Evolutionary conservation across 2,888 invertebrate genomes (phyloP).

Genomic region (Eupithecia dodoneata): DNA sequence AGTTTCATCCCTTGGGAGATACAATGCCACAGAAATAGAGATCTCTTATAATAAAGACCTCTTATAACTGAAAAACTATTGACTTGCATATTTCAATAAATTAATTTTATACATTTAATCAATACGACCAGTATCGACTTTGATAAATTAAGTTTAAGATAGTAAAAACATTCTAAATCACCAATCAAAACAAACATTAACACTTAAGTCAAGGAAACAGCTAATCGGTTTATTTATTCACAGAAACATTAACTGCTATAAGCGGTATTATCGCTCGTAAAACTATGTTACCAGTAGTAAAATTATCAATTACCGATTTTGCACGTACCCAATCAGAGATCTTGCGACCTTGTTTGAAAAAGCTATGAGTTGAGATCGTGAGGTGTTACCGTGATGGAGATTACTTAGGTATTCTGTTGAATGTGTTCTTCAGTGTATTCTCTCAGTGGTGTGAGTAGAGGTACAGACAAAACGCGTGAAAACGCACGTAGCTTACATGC

Average conservation of each 20-base stretch:
- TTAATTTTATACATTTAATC: neutral
- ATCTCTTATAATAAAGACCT: neutral
- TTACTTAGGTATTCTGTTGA: neutral
- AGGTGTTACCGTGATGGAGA: neutral
- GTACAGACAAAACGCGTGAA: neutral
- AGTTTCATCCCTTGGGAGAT: neutral
- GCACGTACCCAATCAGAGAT: constrained; percentile 29
- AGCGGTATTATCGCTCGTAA: constrained; percentile 37
- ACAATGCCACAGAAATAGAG: neutral
- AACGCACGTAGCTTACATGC: neutral
- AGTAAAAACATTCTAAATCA: neutral
- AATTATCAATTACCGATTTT: constrained; percentile 38
- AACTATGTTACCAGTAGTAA: constrained; percentile 32
- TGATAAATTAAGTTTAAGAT: neutral
- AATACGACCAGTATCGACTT: neutral
- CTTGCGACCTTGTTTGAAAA: constrained; percentile 27
- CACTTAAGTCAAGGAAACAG: constrained; percentile 19
- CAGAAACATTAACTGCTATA: constrained; percentile 19
- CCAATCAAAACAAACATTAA: constrained; percentile 4
- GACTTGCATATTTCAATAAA: neutral
- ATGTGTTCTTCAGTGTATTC: neutral
- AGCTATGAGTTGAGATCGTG: constrained; percentile 22
- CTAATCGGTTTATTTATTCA: constrained; percentile 29
- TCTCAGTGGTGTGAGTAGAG: neutral
- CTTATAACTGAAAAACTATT: neutral